These are phyloP conservation scores for Maconellicoccus hirsutus DNA, from an alignment of 1,140 invertebrate species.

Conservation along the genomic window DNA sequence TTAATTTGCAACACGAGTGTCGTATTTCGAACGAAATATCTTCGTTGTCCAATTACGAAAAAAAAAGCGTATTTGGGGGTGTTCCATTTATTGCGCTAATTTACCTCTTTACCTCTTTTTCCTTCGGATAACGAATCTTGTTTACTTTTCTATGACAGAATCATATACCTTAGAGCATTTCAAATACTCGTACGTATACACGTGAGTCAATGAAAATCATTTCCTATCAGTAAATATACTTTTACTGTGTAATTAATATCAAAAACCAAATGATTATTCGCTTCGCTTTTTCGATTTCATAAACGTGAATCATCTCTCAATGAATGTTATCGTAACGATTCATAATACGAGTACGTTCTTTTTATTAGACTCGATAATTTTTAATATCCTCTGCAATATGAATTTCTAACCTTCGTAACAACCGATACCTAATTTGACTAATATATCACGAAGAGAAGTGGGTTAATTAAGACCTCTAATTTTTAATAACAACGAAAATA, in stretches of 20 bases:
- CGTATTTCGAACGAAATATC: not conserved
- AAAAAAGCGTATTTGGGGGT: not conserved
- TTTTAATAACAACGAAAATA: not conserved
- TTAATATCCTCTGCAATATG: not conserved
- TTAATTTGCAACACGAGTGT: not conserved
- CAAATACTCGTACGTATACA: no score
- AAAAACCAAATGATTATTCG: not conserved
- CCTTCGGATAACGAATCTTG: no score
- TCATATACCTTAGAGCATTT: no score
- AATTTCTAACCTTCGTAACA: not conserved
- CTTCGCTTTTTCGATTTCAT: not conserved
- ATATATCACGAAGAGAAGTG: not conserved
- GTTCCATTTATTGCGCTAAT: not conserved
- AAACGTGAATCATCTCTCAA: conserved; percentile 3
- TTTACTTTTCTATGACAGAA: no score
- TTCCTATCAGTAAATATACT: no score
- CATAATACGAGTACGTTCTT: not conserved
- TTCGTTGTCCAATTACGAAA: not conserved
- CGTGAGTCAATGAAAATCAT: no score
- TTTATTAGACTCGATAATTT: not conserved
- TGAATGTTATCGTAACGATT: not conserved
- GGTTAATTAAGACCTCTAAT: not conserved
- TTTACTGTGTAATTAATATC: not conserved
- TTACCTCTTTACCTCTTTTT: conserved; percentile 4
- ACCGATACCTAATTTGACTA: not conserved